phyloP scores from a whole-genome alignment of 2,888 invertebrate species.

The Eupeodes luniger region DNA sequence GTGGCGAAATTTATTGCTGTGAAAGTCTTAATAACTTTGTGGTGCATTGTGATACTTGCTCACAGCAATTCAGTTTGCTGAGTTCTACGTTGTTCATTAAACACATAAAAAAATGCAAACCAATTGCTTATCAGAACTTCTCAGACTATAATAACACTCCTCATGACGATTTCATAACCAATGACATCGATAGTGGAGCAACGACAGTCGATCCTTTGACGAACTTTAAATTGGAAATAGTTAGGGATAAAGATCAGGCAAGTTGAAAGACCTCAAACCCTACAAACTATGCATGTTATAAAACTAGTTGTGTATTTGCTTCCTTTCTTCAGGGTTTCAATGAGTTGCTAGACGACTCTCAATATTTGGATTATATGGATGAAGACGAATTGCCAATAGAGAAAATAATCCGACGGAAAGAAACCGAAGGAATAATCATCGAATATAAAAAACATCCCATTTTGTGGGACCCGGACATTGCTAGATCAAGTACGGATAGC shows the following conservation, averaged over 20 bases:
- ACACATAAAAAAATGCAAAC: conserved; percentile 45
- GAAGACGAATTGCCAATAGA: conserved; percentile 56
- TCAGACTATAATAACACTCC: not conserved
- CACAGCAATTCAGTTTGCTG: conserved; percentile 38
- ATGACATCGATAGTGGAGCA: not conserved
- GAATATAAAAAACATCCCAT: conserved; percentile 55
- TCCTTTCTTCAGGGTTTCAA: not conserved
- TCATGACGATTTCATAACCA: conserved; percentile 3
- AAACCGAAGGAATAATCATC: conserved; percentile 47
- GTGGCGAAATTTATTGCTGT: conserved; percentile 46
- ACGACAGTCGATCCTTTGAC: not conserved
- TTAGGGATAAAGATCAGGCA: conserved; percentile 25
- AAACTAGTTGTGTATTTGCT: not conserved
- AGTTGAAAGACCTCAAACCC: not conserved
- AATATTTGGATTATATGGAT: conserved; percentile 45
- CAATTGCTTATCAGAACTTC: not conserved
- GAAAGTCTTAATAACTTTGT: conserved; percentile 33
- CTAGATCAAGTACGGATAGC: not conserved
- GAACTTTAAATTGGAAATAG: not conserved
- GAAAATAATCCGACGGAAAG: conserved; percentile 26
- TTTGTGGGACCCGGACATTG: conserved; percentile 36
- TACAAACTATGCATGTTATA: not conserved
- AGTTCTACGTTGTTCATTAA: conserved; percentile 50
- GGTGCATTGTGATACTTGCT: conserved; percentile 33
- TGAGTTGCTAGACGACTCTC: not conserved